A percentile compares a stretch with the other conserved stretches of the same genome.
Conservation (phyloP, 1,140 invertebrate species). For the Platyscapa corneri region DNA sequence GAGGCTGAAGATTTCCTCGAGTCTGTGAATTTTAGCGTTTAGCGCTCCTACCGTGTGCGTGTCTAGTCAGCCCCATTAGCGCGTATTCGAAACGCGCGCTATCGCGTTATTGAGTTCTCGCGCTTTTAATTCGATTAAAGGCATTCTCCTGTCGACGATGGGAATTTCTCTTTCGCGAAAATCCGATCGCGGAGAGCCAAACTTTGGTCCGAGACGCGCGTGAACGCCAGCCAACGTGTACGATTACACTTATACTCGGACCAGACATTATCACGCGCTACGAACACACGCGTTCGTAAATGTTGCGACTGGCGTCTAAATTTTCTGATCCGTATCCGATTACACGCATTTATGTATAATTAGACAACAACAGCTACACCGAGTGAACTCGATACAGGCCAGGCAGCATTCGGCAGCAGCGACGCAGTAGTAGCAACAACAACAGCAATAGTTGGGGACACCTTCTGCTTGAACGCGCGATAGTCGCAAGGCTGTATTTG, state of each 20-base stretch:
- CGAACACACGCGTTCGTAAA: neutral
- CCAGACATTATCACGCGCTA: neutral
- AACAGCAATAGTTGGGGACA: no score
- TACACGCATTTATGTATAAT: neutral
- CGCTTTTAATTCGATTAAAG: neutral
- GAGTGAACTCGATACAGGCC: neutral
- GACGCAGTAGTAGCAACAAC: no score
- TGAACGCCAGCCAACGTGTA: neutral
- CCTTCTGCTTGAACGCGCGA: no score
- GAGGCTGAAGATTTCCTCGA: no score
- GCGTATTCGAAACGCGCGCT: no score
- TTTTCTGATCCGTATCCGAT: slow-evolving; percentile 6
- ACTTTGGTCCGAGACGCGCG: neutral
- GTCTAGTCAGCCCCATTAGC: no score
- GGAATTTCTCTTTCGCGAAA: neutral
- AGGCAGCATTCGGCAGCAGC: neutral
- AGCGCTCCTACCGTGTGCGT: no score
- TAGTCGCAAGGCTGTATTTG: no score
- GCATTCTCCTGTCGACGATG: neutral
- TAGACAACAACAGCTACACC: neutral
- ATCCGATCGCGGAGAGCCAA: neutral
- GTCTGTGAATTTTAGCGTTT: no score
- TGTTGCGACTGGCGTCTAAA: neutral
- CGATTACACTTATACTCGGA: neutral
- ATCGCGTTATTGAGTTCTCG: no score